Conservation (phyloP, 2,113 vertebrate genomes). For the Pelmatolapia mariae region DNA sequence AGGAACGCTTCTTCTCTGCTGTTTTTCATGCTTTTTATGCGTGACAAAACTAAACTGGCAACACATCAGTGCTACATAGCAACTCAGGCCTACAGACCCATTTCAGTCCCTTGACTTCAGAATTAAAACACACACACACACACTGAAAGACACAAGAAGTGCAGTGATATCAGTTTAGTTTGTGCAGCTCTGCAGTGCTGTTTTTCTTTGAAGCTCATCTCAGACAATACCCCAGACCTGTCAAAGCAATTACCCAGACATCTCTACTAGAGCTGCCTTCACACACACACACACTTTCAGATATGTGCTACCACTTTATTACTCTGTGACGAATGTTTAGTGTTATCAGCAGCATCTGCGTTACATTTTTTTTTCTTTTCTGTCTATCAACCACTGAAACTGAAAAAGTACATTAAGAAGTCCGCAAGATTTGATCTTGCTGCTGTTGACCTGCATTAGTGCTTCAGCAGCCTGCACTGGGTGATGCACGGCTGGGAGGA, state of each 20-base stretch:
- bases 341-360: not conserved
- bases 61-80: not conserved
- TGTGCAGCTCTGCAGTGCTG: not conserved
- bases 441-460: not conserved
- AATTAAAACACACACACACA: not conserved
- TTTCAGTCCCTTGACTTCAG: not conserved
- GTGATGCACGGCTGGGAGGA: not conserved
- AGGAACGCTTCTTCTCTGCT: not conserved
- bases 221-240: constrained; percentile 10
- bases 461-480: not conserved
- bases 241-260: constrained; percentile 18
- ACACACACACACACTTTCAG: not conserved
- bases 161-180: not conserved
- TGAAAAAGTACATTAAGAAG: not conserved
- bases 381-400: not conserved
- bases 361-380: not conserved
- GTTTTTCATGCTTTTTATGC: not conserved
- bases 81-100: not conserved
- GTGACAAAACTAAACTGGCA: not conserved
- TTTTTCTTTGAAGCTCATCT: not conserved
- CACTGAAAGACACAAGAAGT: not conserved
- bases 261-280: not conserved
- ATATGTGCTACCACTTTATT: not conserved
- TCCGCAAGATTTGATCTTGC: not conserved
- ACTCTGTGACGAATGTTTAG: not conserved